Base-by-base conservation (phyloP, 2,797 vertebrate genomes). In the Eulemur rubriventer region DNA sequence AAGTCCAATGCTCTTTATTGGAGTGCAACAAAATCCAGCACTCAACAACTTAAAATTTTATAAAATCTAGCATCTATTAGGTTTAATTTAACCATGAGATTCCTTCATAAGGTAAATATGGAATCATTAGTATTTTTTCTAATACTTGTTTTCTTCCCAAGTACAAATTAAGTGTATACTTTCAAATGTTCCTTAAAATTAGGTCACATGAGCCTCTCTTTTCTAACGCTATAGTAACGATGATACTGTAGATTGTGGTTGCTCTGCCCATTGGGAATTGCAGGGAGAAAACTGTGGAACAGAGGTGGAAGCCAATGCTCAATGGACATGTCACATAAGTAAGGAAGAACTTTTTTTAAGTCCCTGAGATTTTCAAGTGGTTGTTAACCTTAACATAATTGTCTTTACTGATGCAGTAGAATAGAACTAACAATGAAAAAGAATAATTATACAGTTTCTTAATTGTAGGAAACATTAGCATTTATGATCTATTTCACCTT, bases 401-500 rank as follows among this genome's bases (percentile, higher is more conserved):
- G 90, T 46, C 59, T 73, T 91, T 41, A 89, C 2, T 4, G 30
- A 76, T 3, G 24, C 20, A 55, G 33, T 55, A 75, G 2, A 59
- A 70, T 70, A 20, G 48, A 41, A 63, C 4, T 13, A 89, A 35
- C 30, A 69, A 46, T 18, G 30, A 20, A 46, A 75, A 89, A 78
- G n/a, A 97, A 73, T 11, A 86, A n/a, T 35, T 28, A 43, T 20
- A 24, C 0, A 16, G 67, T 72, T 86, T 96, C 38, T 55, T 57
- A 48, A 43, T 26, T 80, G 3, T 28, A 87, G 20, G 24, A 80
- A 80, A 59, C 4, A 2, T 65, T 50, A 87, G 14, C 46, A 41
- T 41, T 95, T 70, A n/a, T 80, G 8, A 57, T 87, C 16, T 65
- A 33, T 57, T 79, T 94, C 17, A 75, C 4, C 30, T 87, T 95